phyloP scores from a whole-genome alignment of 2,797 vertebrate species.

The Aulostomus chinensis region DNA sequence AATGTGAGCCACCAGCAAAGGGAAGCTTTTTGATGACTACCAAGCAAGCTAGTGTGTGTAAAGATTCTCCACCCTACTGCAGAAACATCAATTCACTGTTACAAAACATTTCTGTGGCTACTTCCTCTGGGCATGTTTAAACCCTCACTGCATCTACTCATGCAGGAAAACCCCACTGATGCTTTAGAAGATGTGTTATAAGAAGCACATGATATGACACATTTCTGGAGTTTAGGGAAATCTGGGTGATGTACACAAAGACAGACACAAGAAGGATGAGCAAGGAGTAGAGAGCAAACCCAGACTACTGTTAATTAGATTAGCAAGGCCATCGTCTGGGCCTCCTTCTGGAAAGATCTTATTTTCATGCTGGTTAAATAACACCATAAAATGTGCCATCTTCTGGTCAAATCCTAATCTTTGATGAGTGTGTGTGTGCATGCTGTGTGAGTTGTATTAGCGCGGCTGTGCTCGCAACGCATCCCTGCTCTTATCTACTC shows the following conservation, averaged over 20 bases:
- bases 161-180: conserved; percentile 9
- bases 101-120: conserved; percentile 9
- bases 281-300: conserved; percentile 28
- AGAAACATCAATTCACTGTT: conserved; percentile 24
- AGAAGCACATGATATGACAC: conserved; percentile 32
- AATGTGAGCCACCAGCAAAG: conserved; percentile 32
- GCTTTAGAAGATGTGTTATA: conserved; percentile 16
- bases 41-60: conserved; percentile 10
- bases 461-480: conserved; percentile 14
- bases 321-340: conserved; percentile 58
- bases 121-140: neutral
- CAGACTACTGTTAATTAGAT: conserved; percentile 77
- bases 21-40: conserved; percentile 36
- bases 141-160: conserved; percentile 6
- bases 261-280: conserved; percentile 4
- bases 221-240: conserved; percentile 22
- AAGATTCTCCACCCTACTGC: conserved; percentile 36
- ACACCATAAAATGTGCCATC: conserved; percentile 33
- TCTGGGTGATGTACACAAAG: conserved; percentile 20
- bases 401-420: conserved; percentile 46
- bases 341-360: conserved; percentile 67
- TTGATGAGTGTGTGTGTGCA: conserved; percentile 32
- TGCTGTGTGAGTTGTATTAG: conserved; percentile 24
- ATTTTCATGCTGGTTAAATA: conserved; percentile 77
- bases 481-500: conserved; percentile 66